Evolutionary conservation across 2,888 invertebrate species (phyloP).

Genomic region (Tetrapedia diversipes): DNA sequence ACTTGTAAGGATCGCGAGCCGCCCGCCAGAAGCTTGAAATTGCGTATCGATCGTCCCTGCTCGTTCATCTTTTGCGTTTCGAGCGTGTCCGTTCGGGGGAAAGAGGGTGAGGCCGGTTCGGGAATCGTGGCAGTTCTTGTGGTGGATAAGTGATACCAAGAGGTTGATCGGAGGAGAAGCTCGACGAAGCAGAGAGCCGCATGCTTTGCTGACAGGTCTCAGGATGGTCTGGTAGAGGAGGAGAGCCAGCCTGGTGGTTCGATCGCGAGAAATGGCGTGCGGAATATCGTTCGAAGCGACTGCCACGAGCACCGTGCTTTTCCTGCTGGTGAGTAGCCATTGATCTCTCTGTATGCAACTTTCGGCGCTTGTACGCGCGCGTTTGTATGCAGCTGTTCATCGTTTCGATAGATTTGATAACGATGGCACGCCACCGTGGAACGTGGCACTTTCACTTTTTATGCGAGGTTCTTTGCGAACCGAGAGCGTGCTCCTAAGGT

Average conservation of each 20-base stretch:
- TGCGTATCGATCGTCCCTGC: not conserved
- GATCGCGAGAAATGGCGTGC: slow-evolving; percentile 79
- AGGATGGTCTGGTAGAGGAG: slow-evolving; percentile 77
- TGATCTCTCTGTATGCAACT: no score
- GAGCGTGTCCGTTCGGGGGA: not conserved
- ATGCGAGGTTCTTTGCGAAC: slow-evolving; percentile 14
- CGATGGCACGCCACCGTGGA: not conserved
- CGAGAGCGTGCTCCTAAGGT: not conserved
- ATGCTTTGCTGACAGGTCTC: slow-evolving; percentile 63
- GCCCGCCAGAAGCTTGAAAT: slow-evolving; percentile 6
- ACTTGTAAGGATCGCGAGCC: not conserved
- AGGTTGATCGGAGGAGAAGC: slow-evolving; percentile 37
- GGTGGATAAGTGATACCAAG: slow-evolving; percentile 49
- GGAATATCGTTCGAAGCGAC: slow-evolving; percentile 77
- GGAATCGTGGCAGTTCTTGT: slow-evolving; percentile 44
- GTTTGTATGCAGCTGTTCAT: not conserved
- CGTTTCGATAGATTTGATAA: slow-evolving; percentile 26
- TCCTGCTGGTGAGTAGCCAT: slow-evolving; percentile 79
- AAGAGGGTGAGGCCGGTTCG: slow-evolving; percentile 1
- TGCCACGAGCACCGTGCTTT: slow-evolving; percentile 79
- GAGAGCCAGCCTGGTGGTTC: slow-evolving; percentile 59
- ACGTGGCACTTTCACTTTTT: slow-evolving; percentile 54
- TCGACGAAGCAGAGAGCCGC: slow-evolving; percentile 41
- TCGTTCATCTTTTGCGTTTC: not conserved
- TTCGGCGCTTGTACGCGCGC: no score